Evolutionary conservation across 1,140 invertebrate species (phyloP).

Genomic region (Intoshia linei): DNA sequence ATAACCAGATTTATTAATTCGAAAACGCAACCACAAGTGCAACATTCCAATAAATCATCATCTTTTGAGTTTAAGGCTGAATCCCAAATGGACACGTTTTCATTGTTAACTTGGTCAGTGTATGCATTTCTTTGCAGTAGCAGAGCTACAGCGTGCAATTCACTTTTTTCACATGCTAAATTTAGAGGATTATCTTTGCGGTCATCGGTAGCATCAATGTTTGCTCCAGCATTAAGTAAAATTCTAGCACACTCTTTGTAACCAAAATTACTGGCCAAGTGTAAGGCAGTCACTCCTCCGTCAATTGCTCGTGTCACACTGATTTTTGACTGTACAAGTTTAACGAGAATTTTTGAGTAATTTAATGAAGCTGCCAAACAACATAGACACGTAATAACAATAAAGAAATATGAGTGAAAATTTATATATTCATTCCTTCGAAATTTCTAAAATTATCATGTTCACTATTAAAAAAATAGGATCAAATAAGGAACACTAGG

Average conservation of each 20-base stretch:
- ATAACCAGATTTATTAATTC: too few relatives aligned
- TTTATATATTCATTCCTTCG: slow-evolving; percentile 5
- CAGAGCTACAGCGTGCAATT: neutral
- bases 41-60: too few relatives aligned
- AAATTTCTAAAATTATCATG: slow-evolving; percentile 5
- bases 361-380: slow-evolving; percentile 7
- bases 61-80: too few relatives aligned
- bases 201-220: slow-evolving; percentile 6
- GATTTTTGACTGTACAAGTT: slow-evolving; percentile 6
- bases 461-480: too few relatives aligned
- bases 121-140: too few relatives aligned
- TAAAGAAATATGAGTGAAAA: slow-evolving; percentile 4
- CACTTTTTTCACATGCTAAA: slow-evolving; percentile 4
- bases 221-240: slow-evolving; percentile 5
- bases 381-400: slow-evolving; percentile 7
- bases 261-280: slow-evolving; percentile 5
- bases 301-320: slow-evolving; percentile 3
- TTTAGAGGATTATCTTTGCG: slow-evolving; percentile 5
- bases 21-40: too few relatives aligned
- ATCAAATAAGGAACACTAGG: too few relatives aligned
- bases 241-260: slow-evolving; percentile 2
- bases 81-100: too few relatives aligned
- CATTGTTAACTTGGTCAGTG: too few relatives aligned
- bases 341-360: slow-evolving; percentile 7
- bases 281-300: slow-evolving; percentile 6